Evolutionary conservation across 2,113 vertebrate species (phyloP).

Genomic region (Chloropsis hardwickii): DNA sequence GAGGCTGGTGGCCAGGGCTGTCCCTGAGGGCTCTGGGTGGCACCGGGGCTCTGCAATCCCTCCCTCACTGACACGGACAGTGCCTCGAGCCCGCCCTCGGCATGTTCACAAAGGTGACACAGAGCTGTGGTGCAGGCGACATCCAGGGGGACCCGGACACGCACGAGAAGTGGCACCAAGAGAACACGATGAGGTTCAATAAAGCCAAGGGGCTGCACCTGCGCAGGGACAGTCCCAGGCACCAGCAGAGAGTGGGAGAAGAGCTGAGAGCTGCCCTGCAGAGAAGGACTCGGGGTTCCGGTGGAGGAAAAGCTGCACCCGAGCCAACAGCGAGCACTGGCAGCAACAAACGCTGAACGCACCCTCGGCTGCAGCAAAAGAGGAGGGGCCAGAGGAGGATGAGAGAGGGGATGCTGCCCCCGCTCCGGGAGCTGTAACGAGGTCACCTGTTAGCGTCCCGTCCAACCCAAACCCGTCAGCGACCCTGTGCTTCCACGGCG

Average conservation of each 20-base stretch:
- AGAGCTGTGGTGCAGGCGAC: not conserved
- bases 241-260: not conserved
- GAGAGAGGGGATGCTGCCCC: not conserved
- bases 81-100: not conserved
- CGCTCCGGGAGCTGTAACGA: not conserved
- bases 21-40: not conserved
- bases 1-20: not conserved
- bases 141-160: not conserved
- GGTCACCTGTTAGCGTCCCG: too few relatives aligned
- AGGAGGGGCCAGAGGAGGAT: not conserved
- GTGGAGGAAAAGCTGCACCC: not conserved
- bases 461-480: not conserved
- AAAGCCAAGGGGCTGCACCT: not conserved
- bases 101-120: not conserved
- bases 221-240: not conserved
- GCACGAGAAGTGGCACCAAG: not conserved
- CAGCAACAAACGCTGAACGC: not conserved
- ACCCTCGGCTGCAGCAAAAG: not conserved
- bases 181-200: not conserved
- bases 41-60: not conserved
- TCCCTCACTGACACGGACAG: not conserved
- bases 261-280: not conserved
- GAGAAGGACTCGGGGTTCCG: not conserved
- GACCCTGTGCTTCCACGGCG: not conserved
- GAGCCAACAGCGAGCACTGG: not conserved